A percentile compares a stretch with the other conserved stretches of the same genome.
Evolutionary conservation across 2,113 vertebrate species (phyloP).

Genomic region (Siphamia tubifer): DNA sequence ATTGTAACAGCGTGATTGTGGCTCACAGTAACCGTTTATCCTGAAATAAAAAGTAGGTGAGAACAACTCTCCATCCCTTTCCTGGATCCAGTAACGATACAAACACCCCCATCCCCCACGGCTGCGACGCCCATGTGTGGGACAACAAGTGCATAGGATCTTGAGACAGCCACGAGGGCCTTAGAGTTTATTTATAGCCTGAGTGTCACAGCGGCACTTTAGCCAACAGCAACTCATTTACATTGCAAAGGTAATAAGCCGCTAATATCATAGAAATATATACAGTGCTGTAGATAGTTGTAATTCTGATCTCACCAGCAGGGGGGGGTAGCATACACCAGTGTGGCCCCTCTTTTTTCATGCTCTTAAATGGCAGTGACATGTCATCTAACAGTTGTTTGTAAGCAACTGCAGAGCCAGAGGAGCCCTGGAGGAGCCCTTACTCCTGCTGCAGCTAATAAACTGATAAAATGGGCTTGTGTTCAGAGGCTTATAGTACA

Average conservation of each 20-base stretch:
- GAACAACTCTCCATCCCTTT: no score
- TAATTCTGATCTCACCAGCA: conserved; percentile 17
- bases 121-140: no score
- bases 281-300: conserved; percentile 31
- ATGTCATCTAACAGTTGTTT: conserved; percentile 46
- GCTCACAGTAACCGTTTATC: no score
- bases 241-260: conserved; percentile 64
- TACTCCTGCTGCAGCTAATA: conserved; percentile 39
- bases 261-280: conserved; percentile 25
- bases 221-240: conserved; percentile 57
- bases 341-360: conserved; percentile 19
- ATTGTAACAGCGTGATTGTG: no score
- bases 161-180: conserved; percentile 45
- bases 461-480: conserved; percentile 32
- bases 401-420: conserved; percentile 12
- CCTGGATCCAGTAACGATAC: no score
- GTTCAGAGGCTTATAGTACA: conserved; percentile 12
- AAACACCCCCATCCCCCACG: no score
- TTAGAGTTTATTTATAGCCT: conserved; percentile 66
- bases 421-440: conserved; percentile 36
- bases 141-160: conserved; percentile 41
- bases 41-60: no score
- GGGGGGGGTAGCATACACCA: conserved; percentile 19
- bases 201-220: conserved; percentile 31
- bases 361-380: conserved; percentile 30